A percentile compares a stretch with the other conserved stretches of the same genome.
Conservation (phyloP, 1,140 invertebrate species). For the Leptinotarsa undecemlineata region DNA sequence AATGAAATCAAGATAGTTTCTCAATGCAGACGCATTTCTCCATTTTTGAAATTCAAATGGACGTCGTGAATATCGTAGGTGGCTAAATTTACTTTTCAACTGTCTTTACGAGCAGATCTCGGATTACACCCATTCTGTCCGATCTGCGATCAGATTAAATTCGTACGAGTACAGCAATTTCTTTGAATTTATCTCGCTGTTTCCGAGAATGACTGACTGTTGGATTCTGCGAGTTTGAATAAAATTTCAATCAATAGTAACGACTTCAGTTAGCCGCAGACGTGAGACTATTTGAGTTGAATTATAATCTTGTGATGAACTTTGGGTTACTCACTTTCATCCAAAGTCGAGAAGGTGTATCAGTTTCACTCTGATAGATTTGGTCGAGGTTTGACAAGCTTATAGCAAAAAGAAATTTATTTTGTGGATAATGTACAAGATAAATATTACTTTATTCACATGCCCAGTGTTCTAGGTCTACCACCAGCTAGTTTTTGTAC, state of each 20-base stretch:
- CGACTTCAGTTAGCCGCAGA: not conserved
- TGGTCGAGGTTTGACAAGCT: not conserved
- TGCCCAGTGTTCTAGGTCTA: too few relatives aligned
- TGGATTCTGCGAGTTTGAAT: not conserved
- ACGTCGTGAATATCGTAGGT: constrained; percentile 39
- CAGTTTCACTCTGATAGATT: not conserved
- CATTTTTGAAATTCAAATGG: constrained; percentile 29
- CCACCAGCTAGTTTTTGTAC: too few relatives aligned
- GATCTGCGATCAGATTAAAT: constrained; percentile 41
- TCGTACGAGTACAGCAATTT: constrained; percentile 35
- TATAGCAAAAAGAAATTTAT: too few relatives aligned
- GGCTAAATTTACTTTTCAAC: constrained; percentile 42
- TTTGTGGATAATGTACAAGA: too few relatives aligned
- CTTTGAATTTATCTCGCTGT: constrained; percentile 35
- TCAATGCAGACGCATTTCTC: not conserved
- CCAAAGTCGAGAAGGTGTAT: not conserved
- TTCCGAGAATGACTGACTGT: not conserved
- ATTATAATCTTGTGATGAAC: not conserved
- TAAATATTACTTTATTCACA: too few relatives aligned
- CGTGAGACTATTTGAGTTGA: not conserved
- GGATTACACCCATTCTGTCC: constrained; percentile 40
- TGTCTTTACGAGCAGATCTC: constrained; percentile 42
- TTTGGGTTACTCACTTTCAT: not conserved
- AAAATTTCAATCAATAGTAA: constrained; percentile 14
- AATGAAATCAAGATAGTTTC: not conserved